A percentile compares a stretch with the other conserved stretches of the same genome.
Conservation (phyloP, 2,888 invertebrate species). For the Cosmia trapezina region DNA sequence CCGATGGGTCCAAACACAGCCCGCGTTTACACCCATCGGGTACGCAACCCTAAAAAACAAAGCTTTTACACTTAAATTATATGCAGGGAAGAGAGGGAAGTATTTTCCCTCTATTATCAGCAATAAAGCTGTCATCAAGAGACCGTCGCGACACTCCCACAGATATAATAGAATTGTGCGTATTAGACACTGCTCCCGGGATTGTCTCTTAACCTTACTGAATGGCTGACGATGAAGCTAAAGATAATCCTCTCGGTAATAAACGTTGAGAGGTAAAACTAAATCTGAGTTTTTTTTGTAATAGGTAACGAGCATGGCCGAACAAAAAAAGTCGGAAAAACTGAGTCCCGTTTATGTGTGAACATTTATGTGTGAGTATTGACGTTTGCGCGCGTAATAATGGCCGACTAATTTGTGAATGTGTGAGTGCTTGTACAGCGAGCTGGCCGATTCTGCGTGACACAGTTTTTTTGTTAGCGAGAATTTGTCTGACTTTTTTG, state of each 20-base stretch:
- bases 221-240: constrained; percentile 40
- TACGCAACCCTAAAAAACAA: background rate
- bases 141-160: constrained; percentile 31
- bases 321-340: no score
- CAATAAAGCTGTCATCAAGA: constrained; percentile 40
- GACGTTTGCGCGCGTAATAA: no score
- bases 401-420: no score
- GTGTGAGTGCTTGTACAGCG: no score
- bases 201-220: constrained; percentile 43
- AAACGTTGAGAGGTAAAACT: constrained; percentile 16
- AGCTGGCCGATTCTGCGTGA: no score
- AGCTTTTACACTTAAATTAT: constrained; percentile 5
- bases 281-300: background rate
- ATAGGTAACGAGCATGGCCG: no score
- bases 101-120: constrained; percentile 27
- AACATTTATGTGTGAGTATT: no score
- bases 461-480: no score
- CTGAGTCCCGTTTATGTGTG: no score
- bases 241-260: constrained; percentile 38
- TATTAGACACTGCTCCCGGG: constrained; percentile 38
- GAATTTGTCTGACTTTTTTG: no score
- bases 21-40: no score
- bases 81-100: background rate
- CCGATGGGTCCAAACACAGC: no score
- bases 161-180: constrained; percentile 54